These are phyloP conservation scores for Melanogrammus aeglefinus DNA, from an alignment of 2,797 vertebrate genomes.

Conservation along the genomic window DNA sequence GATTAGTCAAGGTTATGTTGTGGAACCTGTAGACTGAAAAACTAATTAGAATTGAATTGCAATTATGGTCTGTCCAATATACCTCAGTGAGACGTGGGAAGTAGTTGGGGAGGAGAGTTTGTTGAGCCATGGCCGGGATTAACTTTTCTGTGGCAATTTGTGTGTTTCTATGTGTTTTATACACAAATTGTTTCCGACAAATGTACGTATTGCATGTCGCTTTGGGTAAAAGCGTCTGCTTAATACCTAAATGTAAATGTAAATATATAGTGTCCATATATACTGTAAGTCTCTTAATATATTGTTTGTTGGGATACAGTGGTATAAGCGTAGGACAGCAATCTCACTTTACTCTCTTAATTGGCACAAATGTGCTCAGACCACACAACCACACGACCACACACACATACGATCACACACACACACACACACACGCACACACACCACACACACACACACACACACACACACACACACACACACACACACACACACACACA, in stretches of 20 bases:
- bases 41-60: conserved; percentile 54
- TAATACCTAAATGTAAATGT: too few species aligned
- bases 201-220: too few species aligned
- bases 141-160: too few species aligned
- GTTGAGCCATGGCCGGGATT: too few species aligned
- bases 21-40: conserved; percentile 36
- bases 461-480: background rate
- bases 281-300: too few species aligned
- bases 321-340: too few species aligned
- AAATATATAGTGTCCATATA: too few species aligned
- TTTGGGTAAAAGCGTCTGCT: too few species aligned
- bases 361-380: background rate
- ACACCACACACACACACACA: background rate
- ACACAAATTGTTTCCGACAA: too few species aligned
- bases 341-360: background rate
- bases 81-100: conserved; percentile 14
- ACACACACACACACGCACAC: background rate
- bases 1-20: conserved; percentile 49
- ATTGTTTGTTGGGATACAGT: too few species aligned
- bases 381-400: background rate
- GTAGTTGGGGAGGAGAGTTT: too few species aligned
- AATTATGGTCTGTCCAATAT: conserved; percentile 42
- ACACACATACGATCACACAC: conserved; percentile 3
- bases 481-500: conserved; percentile 1
- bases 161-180: too few species aligned